Base-by-base conservation (phyloP, 2,797 vertebrate species). In the Lophotriccus pileatus region DNA sequence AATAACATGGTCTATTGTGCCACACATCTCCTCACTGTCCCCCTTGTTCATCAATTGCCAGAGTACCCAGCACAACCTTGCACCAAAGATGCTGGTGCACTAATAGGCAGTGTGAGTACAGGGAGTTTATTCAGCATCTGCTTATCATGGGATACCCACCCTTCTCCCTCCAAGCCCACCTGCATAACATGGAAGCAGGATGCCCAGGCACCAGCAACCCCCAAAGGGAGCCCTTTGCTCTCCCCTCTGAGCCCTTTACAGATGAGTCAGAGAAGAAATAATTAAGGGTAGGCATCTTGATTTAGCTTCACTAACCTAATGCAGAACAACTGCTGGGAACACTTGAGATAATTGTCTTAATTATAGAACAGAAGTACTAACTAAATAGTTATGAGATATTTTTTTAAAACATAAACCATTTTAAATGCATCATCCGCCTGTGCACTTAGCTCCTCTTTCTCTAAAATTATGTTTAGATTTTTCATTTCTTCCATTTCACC, bases 341-440 rank as follows among this genome's bases (percentile, higher is more conserved):
- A 37, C 66, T 90, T 18, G 6, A 81, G 52, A 34, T 63, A 94
- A 47, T 59, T 39, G 20, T 70, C 73, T 84, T 74, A 74, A 88
- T 82, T 87, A 73, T 11, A 87, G 44, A 80, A 60, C 36, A 88
- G 36, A 79, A 91, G 14, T 22, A 79, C 78, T 68, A 84, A 72
- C 58, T 85, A 80, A 84, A 41, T n/a, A 86, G 53, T 58, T 92
- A 68, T 4, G 19, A 83, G 49, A 12, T 11, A 3, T 30, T 59
- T 79, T 83, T 53, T 39, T 7, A 25, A 63, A 90, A 28, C 25
- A 74, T 8, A 66, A 89, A 25, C 18, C 4, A 80, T 77, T 92
- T 72, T 21, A 90, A 90, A 56, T 17, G 32, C 59, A 78, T 89
- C 30, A 62, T 43, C 53, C 5, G 8, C 34, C 49, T 75, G 19